Conservation (phyloP, 2,797 vertebrate genomes). For the Myioborus melanocephalus region DNA sequence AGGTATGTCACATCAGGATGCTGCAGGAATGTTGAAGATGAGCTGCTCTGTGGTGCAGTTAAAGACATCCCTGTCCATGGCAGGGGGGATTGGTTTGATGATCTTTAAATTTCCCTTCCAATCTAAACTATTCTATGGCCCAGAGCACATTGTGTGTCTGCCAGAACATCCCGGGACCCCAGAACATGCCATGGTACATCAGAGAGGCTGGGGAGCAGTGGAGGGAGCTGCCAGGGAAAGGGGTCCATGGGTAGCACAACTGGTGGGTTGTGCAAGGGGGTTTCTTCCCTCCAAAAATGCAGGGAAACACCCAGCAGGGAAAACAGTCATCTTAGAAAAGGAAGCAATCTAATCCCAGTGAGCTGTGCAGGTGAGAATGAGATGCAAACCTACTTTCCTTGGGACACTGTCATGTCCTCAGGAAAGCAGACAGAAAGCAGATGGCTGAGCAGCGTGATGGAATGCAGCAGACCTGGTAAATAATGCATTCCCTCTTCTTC, state of each 20-base stretch:
- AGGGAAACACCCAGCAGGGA: not conserved
- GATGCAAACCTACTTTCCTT: not conserved
- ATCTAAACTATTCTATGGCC: not conserved
- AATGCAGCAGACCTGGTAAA: not conserved
- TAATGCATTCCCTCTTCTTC: not conserved
- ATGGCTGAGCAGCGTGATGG: not conserved
- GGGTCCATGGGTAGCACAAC: rapidly evolving
- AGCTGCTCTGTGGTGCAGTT: not conserved
- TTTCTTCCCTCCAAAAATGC: not conserved
- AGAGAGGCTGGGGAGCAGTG: not conserved
- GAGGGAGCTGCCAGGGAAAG: not conserved
- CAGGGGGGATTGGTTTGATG: not conserved
- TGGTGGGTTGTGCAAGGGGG: too few species aligned
- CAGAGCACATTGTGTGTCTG: rapidly evolving
- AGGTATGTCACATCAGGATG: not conserved
- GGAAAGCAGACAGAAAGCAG: not conserved
- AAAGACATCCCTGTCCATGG: not conserved
- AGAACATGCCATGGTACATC: not conserved
- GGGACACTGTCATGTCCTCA: not conserved
- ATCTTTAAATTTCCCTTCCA: not conserved
- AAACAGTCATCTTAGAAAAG: not conserved
- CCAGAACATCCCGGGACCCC: rapidly evolving
- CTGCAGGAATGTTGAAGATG: not conserved
- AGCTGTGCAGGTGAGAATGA: not conserved
- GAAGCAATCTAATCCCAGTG: not conserved